Evolutionary conservation across 1,140 invertebrate genomes (phyloP), one percentile per base, ranked within the genome.

Genomic region (Mactra quadrangularis): DNA sequence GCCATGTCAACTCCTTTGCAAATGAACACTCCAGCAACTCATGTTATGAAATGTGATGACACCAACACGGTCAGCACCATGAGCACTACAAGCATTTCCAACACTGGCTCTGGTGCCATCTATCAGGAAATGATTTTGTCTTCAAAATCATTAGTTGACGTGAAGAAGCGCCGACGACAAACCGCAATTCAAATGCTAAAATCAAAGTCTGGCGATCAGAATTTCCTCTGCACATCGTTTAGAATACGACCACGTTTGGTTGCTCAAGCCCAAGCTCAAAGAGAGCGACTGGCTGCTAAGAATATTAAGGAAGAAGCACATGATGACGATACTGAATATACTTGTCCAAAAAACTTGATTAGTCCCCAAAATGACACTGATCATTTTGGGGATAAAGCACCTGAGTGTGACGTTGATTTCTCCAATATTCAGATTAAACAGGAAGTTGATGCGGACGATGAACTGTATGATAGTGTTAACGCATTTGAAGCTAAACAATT

Each of bases 151-250:
- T 68, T 90, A 22, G 86, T 88, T n/a, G 87, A 87, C 70, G 82
- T 89, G n/a, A 88, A 88, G 38, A 87, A 87, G 2, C 62, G 88
- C 57, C 78, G 84, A 31, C 79, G 86, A 57, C 87, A 87, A 29
- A 85, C 86, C 50, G 83, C 87, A 22, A 88, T 78, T 13, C 85
- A 90, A 38, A 64, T 88, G 15, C 81, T 90, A n/a, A 89, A 89
- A 76, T 87, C 87, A 9, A 87, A 87, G 64, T 85, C 86, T 13
- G 62, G 53, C 6, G 83, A 85, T 47, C 84, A 87, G 25, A 87
- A 90, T 59, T 90, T 90, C 53, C 85, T 90, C 11, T 91, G 89
- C 75, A 89, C 89, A 0, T 90, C 89, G 22, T 91, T 91, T 71
- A 82, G 86, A 50, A 86, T 91, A 19, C 74, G 87, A 17, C 83